Base-by-base conservation (phyloP, 2,113 vertebrate species). In the Dendropsophus ebraccatus region DNA sequence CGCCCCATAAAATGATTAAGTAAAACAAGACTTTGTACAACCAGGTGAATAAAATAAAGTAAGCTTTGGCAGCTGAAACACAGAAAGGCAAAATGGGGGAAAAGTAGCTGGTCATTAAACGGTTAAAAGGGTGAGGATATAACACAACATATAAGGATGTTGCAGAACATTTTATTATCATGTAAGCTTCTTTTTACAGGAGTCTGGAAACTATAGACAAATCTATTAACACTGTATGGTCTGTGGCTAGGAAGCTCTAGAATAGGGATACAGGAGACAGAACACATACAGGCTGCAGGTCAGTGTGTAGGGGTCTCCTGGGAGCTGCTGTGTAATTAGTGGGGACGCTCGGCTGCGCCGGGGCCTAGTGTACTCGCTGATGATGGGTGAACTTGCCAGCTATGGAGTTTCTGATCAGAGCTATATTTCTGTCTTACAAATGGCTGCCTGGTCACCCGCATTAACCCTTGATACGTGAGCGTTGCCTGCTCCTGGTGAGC, bases 301-400 rank as follows among this genome's bases (percentile, higher is more conserved):
- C 70, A 16, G 10, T 28, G 23, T 28, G 23, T 28, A 47, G 21
- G 35, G 10, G 5, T 8, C 32, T 45, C 69, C 21, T 11, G 5
- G 19, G 65, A 45, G 35, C 35, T 13, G 11, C 10, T 9, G 72
- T 17, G 25, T 52, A 50, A 76, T 52, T 76, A 76, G 7, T 28
- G 47, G n/a, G 41, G n/a, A n/a, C 10, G 67, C 67, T 37, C 19
- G 17, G 72, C 41, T 0, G 19, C 14, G 35, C 32, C 35, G 35
- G 30, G 70, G 35, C 19, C 91, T 91, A 89, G 91, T 90, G 91
- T 90, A 93, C 90, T 93, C 92, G 90, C 91, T 87, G 91, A 92
- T 89, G 90, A 50, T 95, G 96, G 90, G 91, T 87, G 91, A 92
- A 90, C 90, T 37, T 95, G 96, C 95, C 94, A 94, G 93, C 93